These are phyloP conservation scores for Atherix ibis DNA, from an alignment of 2,888 invertebrate species.

Conservation along the genomic window DNA sequence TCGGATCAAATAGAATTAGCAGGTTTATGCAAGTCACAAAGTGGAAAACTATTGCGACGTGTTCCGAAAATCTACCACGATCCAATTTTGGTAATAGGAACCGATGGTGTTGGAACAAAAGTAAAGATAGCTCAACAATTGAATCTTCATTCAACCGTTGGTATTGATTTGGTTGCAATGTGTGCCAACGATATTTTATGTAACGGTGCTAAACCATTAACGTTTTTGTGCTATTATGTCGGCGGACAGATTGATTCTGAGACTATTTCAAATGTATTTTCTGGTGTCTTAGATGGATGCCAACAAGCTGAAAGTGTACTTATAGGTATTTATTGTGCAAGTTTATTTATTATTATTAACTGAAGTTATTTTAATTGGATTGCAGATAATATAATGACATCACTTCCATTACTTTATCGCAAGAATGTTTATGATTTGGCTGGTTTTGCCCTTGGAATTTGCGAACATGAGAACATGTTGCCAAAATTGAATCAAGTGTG, in stretches of 20 bases:
- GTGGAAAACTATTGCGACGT: constrained; percentile 25
- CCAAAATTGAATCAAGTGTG: constrained; percentile 56
- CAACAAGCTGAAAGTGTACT: constrained; percentile 66
- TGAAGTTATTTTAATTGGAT: neutral
- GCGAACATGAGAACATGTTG: constrained; percentile 57
- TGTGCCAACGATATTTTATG: constrained; percentile 95
- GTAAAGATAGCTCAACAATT: constrained; percentile 76
- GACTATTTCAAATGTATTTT: constrained; percentile 42
- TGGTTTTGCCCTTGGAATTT: constrained; percentile 90
- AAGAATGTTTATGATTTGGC: constrained; percentile 84
- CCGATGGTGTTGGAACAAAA: constrained; percentile 98
- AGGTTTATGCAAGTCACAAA: constrained; percentile 10
- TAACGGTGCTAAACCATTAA: constrained; percentile 90
- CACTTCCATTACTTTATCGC: constrained; percentile 86
- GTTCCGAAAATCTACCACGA: constrained; percentile 38
- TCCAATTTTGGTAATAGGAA: constrained; percentile 82
- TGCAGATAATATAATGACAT: constrained; percentile 46
- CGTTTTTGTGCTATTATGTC: constrained; percentile 89
- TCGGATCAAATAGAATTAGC: neutral
- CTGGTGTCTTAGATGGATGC: constrained; percentile 75
- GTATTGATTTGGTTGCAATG: constrained; percentile 95
- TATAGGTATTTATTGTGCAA: constrained; percentile 47
- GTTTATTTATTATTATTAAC: no score
- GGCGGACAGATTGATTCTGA: constrained; percentile 67
- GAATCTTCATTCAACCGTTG: constrained; percentile 63